These are phyloP conservation scores for Magallana ariakensis DNA, from an alignment of 1,140 invertebrate genomes.

Conservation along the genomic window DNA sequence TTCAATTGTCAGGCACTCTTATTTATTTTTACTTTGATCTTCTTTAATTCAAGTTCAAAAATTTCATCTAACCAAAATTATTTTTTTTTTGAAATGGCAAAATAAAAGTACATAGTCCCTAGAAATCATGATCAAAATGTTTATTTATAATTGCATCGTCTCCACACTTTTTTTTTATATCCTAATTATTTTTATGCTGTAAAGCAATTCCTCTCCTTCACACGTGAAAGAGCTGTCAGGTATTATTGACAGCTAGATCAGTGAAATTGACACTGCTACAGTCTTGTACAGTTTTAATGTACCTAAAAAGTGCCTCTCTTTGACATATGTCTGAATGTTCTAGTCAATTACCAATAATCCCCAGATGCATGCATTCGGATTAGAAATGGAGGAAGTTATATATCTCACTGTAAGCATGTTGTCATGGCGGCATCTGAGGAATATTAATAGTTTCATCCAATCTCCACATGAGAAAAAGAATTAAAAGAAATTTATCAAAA, in stretches of 20 bases:
- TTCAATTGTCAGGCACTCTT: neutral
- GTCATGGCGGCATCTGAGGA: neutral
- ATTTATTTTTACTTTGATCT: neutral
- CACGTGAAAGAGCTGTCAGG: neutral
- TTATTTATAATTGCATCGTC: constrained; percentile 1
- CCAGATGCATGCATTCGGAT: neutral
- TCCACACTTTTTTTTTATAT: too few species aligned
- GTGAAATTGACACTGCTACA: neutral
- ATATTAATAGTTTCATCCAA: too few species aligned
- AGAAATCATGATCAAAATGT: neutral
- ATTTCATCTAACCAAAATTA: neutral
- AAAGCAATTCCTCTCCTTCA: neutral
- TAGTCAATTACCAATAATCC: neutral
- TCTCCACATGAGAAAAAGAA: too few species aligned
- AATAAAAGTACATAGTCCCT: neutral
- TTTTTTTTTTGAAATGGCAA: too few species aligned
- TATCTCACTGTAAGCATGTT: neutral
- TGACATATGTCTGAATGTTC: neutral
- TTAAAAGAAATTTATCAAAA: too few species aligned
- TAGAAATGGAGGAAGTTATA: neutral
- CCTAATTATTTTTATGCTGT: neutral
- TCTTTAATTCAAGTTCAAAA: neutral
- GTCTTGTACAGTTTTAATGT: neutral
- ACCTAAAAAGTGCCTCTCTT: neutral
- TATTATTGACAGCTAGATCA: neutral